A percentile compares a stretch with the other conserved stretches of the same genome.
Evolutionary conservation across 2,113 vertebrate genomes (phyloP).

Genomic region (Cochlearius cochlearius): DNA sequence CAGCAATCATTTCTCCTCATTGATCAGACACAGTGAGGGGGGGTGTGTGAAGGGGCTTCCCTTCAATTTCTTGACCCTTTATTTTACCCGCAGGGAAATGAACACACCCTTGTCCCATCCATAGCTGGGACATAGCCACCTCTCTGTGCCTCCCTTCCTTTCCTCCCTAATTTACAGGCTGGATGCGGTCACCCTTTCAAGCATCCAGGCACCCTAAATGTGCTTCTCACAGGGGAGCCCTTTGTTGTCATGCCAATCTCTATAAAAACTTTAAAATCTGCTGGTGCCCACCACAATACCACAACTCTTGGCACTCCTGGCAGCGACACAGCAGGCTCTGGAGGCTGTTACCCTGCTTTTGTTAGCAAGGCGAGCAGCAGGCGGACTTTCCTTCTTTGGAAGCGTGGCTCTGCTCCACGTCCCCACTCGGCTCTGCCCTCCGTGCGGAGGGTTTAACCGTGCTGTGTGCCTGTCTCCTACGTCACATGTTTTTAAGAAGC

Average conservation of each 20-base stretch:
- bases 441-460: fast-evolving
- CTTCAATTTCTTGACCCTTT: background rate
- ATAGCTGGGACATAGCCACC: fast-evolving
- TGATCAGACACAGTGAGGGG: fast-evolving
- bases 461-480: background rate
- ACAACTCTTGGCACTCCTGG: background rate
- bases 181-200: background rate
- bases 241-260: background rate
- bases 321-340: fast-evolving
- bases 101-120: background rate
- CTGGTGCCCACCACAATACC: background rate
- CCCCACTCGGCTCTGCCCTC: background rate
- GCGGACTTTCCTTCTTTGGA: background rate
- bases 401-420: background rate
- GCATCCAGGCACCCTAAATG: fast-evolving
- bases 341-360: background rate
- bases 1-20: fast-evolving
- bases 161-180: background rate
- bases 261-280: background rate
- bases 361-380: background rate
- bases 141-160: background rate
- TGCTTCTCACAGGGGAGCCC: background rate
- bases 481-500: conserved; percentile 48
- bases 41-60: background rate
- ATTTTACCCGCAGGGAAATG: fast-evolving